Evolutionary conservation across 1,140 invertebrate species (phyloP), one percentile per base, ranked within the genome.

Genomic region (Lucilia cuprina): DNA sequence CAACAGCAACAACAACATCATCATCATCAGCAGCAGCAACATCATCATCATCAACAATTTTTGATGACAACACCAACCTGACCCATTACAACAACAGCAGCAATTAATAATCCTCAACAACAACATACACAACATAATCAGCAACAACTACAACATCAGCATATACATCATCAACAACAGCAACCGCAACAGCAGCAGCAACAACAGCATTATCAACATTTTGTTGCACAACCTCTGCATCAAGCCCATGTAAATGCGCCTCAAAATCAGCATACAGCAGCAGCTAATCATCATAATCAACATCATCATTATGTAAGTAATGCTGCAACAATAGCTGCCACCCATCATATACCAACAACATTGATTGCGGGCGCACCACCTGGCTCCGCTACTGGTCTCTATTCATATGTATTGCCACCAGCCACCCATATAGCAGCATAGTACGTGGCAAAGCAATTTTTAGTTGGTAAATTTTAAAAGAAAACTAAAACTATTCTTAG

Each of bases 61-160:
- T 87, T 91, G 86, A 91, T 90, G 86, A 88, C 90, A 87, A 89
- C 89, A 89, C 88, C 90, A 85, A 91, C 90, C 86, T 91, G 90
- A 91, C 90, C 90, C 88, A 87, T 88, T 85, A 55, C 87, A 86
- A 85, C 85, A 86, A 60, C 87, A 86, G 60, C 85, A 47, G 83
- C 85, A 85, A 74, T 55, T 21, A 74, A 47, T 12, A 70, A 75
- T 80, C 21, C 35, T 65, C 88, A 88, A 82, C 89, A 87, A 60
- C 85, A 30, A 30, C 87, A 87, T 85, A 83, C 70, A 34, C 78
- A 74, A 41, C 82, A 85, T 19, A 74, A 83, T n/a, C 83, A 85
- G 80, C 88, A 88, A 21, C 84, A 85, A 19, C 83, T 82, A 82
- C 85, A 85, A 60, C 86, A 86, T 21, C 86, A 86, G 83, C 84